These are phyloP conservation scores for Anolis apletophallus DNA, from an alignment of 2,797 vertebrate genomes.

Conservation along the genomic window DNA sequence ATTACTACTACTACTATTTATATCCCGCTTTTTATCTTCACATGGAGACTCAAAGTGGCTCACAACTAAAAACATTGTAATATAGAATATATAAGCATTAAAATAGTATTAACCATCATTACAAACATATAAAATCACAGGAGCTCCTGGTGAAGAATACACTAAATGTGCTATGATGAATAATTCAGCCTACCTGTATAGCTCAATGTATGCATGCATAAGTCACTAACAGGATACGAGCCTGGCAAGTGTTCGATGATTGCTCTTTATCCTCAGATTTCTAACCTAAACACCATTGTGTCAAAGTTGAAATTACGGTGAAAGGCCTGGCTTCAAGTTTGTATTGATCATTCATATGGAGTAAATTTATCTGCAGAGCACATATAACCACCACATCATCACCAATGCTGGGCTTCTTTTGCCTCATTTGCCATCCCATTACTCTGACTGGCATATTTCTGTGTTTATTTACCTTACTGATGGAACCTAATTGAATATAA, in stretches of 20 bases:
- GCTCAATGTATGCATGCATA: too few relatives aligned
- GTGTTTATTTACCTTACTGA: constrained; percentile 72
- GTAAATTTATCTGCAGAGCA: neutral
- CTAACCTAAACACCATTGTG: neutral
- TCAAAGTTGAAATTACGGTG: neutral
- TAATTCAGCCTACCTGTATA: too few relatives aligned
- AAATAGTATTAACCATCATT: too few relatives aligned
- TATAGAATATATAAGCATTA: too few relatives aligned
- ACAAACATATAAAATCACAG: too few relatives aligned
- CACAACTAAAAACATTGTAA: too few relatives aligned
- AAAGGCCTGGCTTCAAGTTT: neutral
- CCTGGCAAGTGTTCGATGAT: neutral
- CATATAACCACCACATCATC: constrained; percentile 26
- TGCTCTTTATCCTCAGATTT: neutral
- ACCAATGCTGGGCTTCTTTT: constrained; percentile 38
- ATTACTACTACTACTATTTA: too few relatives aligned
- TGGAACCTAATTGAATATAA: constrained; percentile 71
- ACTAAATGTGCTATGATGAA: too few relatives aligned
- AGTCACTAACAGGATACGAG: too few relatives aligned
- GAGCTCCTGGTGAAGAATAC: too few relatives aligned
- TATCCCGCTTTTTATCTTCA: too few relatives aligned
- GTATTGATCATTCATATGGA: neutral
- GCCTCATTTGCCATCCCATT: constrained; percentile 54
- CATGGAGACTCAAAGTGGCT: too few relatives aligned
- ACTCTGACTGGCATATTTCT: constrained; percentile 55